A percentile compares a stretch with the other conserved stretches of the same genome.
Conservation (phyloP, 2,888 invertebrate species). For the Chromoteleia sp. region DNA sequence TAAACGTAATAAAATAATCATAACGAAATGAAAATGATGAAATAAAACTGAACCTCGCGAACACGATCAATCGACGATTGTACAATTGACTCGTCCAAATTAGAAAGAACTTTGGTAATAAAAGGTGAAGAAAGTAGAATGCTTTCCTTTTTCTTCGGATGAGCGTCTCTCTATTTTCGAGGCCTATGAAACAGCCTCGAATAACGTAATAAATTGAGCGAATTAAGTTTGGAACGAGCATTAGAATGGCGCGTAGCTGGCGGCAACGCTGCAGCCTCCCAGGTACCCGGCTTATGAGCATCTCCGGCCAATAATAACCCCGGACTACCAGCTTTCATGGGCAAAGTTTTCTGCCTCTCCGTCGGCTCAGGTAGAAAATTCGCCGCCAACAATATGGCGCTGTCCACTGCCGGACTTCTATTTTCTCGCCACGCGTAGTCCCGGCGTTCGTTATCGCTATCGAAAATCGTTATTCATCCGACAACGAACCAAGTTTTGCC, state of each 20-base stretch:
- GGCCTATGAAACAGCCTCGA: constrained; percentile 74
- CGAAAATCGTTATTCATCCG: constrained; percentile 77
- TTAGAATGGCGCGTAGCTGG: constrained; percentile 75
- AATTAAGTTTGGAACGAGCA: constrained; percentile 78
- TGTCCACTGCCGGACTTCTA: constrained; percentile 73
- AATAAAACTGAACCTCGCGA: too few species aligned
- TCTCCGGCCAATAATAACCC: constrained; percentile 78
- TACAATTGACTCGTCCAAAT: too few species aligned
- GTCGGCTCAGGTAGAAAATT: constrained; percentile 68
- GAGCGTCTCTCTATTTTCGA: too few species aligned
- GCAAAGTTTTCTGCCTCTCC: constrained; percentile 72
- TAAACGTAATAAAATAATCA: too few species aligned
- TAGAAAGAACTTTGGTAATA: too few species aligned
- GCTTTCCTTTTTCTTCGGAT: too few species aligned
- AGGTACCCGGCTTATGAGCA: constrained; percentile 50
- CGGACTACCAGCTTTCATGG: constrained; percentile 75
- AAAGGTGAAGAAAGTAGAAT: too few species aligned
- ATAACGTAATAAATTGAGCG: constrained; percentile 80
- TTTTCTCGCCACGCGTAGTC: constrained; percentile 71
- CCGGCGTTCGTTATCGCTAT: constrained; percentile 73
- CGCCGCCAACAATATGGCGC: constrained; percentile 72
- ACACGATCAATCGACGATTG: too few species aligned
- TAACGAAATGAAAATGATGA: too few species aligned
- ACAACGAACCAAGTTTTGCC: constrained; percentile 52
- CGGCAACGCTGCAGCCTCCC: constrained; percentile 26